These are phyloP conservation scores for Lycodopsis pacificus DNA, from an alignment of 2,797 vertebrate species.

Conservation along the genomic window DNA sequence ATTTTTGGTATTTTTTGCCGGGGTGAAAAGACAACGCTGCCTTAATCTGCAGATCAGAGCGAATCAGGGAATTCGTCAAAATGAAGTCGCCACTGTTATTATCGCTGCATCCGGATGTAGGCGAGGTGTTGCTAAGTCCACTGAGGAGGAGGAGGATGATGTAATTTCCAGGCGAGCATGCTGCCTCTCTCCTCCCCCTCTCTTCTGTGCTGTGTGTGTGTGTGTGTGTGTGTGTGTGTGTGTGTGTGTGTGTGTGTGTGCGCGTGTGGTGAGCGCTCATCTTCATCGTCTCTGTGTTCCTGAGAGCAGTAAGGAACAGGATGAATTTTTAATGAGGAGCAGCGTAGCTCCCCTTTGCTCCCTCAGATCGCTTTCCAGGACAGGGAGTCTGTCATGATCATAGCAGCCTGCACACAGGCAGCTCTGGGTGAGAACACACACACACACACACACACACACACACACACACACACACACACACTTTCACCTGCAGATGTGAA, in stretches of 20 bases:
- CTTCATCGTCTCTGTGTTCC: conserved; percentile 66
- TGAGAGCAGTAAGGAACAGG: conserved; percentile 68
- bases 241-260: conserved; percentile 38
- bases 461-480: conserved; percentile 14
- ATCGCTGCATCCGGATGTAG: conserved; percentile 60
- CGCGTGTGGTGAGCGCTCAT: conserved; percentile 47
- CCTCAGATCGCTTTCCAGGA: conserved; percentile 82
- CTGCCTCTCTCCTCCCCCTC: conserved; percentile 50
- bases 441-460: conserved; percentile 16
- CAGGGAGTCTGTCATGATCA: conserved; percentile 79
- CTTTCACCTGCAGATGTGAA: conserved; percentile 22
- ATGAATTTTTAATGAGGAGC: conserved; percentile 82
- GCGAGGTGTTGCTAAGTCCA: conserved; percentile 62
- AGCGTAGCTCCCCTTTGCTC: conserved; percentile 73
- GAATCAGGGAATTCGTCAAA: conserved; percentile 66
- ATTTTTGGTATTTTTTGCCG: neutral
- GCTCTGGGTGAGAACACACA: conserved; percentile 42
- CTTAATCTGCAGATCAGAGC: conserved; percentile 62
- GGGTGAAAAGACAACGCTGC: conserved; percentile 48
- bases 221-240: conserved; percentile 39
- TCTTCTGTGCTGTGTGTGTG: conserved; percentile 27
- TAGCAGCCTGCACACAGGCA: conserved; percentile 62
- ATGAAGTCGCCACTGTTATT: conserved; percentile 58
- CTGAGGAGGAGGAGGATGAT: conserved; percentile 68
- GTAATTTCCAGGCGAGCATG: conserved; percentile 67